Evolutionary conservation across 1,140 invertebrate species (phyloP), one percentile per base, ranked within the genome.

Genomic region (Neodiprion lecontei): DNA sequence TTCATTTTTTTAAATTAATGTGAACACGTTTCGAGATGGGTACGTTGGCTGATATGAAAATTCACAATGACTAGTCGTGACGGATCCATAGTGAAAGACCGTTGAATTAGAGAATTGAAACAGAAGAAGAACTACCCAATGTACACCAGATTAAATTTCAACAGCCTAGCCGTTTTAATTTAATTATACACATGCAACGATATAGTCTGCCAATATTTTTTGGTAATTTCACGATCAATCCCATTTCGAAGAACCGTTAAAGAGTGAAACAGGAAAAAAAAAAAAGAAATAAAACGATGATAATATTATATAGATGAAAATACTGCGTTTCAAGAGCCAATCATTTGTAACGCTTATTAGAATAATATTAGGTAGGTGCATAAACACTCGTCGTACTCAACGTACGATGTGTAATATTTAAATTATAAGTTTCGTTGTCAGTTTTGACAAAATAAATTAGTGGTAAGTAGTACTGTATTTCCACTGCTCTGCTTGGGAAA

Each of bases 391-490:
- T 68, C 21, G 17, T 68, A 21, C 28, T 68, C 17, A 11, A 61
- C 53, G 53, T 11, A n/a, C 53, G 53, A 21, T 21, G 17, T 21
- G 17, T 21, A 21, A 21, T 21, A 21, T 21, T 21, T 21, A 21
- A 21, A 21, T 21, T 21, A 21, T 21, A 21, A 21, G 17, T 21
- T 21, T 21, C 17, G 17, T 21, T 21, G 17, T 21, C 17, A 21
- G 17, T 21, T 21, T 21, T 53, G 1, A 53, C 10, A 53, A 10
- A 53, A 53, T 53, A 53, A 11, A 11, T 1, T 10, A 53, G n/a
- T 53, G 10, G n/a, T n/a, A 53, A 53, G 50, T 53, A 53, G 50
- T 53, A 53, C 50, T 53, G 50, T 53, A 53, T 53, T 53, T 53
- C 50, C 50, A 53, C 50, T 53, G 50, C n/a, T 53, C 50, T 53